Percentiles rank a stretch among this genome's conserved stretches.
These are phyloP conservation scores for Danio aesculapii DNA, from an alignment of 2,797 vertebrate genomes.

Conservation along the genomic window DNA sequence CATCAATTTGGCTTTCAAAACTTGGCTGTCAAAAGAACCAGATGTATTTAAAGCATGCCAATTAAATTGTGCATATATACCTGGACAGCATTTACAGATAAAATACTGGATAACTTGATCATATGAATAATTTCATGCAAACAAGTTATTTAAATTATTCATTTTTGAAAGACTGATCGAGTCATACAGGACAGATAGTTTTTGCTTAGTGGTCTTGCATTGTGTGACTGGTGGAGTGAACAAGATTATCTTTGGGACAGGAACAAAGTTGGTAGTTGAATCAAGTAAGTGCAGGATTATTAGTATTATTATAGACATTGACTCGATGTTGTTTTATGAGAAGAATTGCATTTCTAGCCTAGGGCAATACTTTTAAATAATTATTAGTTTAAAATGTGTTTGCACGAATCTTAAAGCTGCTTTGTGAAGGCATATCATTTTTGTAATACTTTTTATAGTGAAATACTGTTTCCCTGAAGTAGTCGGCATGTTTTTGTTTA, in stretches of 20 bases:
- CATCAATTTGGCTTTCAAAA: not conserved
- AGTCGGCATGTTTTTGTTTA: conserved; percentile 27
- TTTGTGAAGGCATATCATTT: not conserved
- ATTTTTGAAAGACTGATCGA: not conserved
- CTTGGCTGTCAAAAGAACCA: not conserved
- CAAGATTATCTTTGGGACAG: conserved; percentile 38
- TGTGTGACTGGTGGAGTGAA: conserved; percentile 32
- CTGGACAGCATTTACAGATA: not conserved
- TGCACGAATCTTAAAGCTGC: not conserved
- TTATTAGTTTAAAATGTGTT: not conserved
- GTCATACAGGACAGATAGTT: not conserved
- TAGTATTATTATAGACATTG: too few relatives aligned
- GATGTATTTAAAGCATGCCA: not conserved
- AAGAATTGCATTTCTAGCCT: too few relatives aligned
- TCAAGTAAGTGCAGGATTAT: conserved; percentile 32
- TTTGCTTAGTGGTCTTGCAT: not conserved
- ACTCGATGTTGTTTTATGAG: too few relatives aligned
- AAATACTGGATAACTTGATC: not conserved
- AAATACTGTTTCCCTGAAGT: not conserved
- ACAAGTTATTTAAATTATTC: not conserved
- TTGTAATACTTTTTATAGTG: not conserved
- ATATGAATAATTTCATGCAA: not conserved
- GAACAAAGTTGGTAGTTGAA: conserved; percentile 29
- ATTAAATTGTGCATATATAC: not conserved
- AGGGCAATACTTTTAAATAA: too few relatives aligned